Conservation (phyloP, 2,888 invertebrate species). For the Terebella lapidaria region DNA sequence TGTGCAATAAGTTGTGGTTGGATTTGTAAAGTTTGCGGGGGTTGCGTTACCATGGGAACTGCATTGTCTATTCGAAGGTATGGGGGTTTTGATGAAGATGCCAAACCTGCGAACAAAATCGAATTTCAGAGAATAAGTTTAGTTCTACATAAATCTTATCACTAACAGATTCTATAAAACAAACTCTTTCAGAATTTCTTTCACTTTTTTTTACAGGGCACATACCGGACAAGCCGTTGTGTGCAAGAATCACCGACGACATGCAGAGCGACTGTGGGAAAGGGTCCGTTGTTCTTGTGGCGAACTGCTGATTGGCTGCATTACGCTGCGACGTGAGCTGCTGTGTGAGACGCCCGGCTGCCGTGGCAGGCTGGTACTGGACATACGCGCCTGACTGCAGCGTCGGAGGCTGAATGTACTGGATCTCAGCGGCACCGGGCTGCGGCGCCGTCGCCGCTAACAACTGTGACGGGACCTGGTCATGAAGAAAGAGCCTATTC, state of each 20-base stretch:
- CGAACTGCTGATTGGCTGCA: constrained; percentile 11
- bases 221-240: constrained; percentile 64
- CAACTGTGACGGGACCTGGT: constrained; percentile 21
- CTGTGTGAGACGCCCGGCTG: constrained; percentile 31
- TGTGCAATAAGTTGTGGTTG: constrained; percentile 61
- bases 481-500: neutral
- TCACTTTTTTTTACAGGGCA: no score
- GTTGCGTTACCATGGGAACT: constrained; percentile 62
- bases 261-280: constrained; percentile 84
- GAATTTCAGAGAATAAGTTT: no score
- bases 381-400: constrained; percentile 60
- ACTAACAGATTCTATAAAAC: no score
- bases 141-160: no score
- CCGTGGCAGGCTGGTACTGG: constrained; percentile 43
- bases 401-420: constrained; percentile 65
- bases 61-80: constrained; percentile 35
- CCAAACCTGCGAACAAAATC: constrained; percentile 33
- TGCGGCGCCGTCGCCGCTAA: constrained; percentile 9
- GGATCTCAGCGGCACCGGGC: constrained; percentile 35
- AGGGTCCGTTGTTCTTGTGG: constrained; percentile 62
- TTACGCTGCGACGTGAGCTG: constrained; percentile 45
- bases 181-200: neutral
- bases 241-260: constrained; percentile 61
- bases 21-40: constrained; percentile 66
- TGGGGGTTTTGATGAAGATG: constrained; percentile 66